Percentiles rank a stretch among this genome's conserved stretches.
These are phyloP conservation scores for Danio choprae DNA, from an alignment of 2,797 vertebrate genomes.

Conservation along the genomic window DNA sequence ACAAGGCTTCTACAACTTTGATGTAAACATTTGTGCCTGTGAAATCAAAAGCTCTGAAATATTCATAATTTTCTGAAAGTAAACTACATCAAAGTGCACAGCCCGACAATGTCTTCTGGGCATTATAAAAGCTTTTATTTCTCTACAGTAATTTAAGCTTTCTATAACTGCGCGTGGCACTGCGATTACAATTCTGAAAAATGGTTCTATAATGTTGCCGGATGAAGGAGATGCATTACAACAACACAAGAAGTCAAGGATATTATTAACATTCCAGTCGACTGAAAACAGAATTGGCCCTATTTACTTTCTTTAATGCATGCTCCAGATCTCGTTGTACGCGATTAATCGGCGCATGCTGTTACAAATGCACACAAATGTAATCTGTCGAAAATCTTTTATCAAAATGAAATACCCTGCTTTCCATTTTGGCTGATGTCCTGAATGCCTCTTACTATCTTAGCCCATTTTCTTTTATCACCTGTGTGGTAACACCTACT, in stretches of 20 bases:
- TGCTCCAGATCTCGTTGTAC: background rate
- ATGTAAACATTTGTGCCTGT: constrained; percentile 5
- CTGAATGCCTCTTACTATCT: background rate
- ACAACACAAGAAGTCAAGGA: background rate
- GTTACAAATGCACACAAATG: constrained; percentile 13
- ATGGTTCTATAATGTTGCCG: constrained; percentile 8
- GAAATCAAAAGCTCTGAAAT: constrained; percentile 31
- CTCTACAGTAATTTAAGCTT: constrained; percentile 20
- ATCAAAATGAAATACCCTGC: background rate
- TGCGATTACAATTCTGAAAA: constrained; percentile 16
- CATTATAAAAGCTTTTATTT: constrained; percentile 16
- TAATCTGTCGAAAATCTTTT: background rate
- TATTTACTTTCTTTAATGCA: constrained; percentile 13
- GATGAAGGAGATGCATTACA: constrained; percentile 1
- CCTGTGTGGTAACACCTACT: background rate
- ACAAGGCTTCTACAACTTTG: constrained; percentile 9
- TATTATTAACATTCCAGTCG: constrained; percentile 27
- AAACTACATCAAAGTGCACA: constrained; percentile 33
- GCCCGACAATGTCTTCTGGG: constrained; percentile 12
- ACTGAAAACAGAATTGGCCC: background rate
- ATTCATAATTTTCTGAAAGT: constrained; percentile 25
- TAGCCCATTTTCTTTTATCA: background rate
- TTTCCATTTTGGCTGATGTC: constrained; percentile 2
- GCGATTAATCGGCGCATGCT: background rate
- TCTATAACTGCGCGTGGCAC: constrained; percentile 2